phyloP scores from a whole-genome alignment of 1,140 invertebrate genomes.

The Eubasilissa regina region DNA sequence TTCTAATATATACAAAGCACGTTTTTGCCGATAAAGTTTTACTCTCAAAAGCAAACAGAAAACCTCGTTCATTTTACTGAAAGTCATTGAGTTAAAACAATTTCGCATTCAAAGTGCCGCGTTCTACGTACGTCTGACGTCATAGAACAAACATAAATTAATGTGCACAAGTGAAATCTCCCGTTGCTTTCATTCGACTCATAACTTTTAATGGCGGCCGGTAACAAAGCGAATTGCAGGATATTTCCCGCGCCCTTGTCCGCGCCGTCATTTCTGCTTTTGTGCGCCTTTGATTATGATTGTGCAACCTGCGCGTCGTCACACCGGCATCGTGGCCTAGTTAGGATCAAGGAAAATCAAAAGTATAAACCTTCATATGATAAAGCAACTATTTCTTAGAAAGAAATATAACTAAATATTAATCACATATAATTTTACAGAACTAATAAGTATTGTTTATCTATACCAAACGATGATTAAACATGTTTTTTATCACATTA shows the following conservation, averaged over 20 bases:
- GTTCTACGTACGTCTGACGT: constrained; percentile 9
- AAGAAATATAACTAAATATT: too few relatives aligned
- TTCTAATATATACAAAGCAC: neutral
- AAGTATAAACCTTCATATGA: too few relatives aligned
- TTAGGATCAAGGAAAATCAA: neutral
- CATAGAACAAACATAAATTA: constrained; percentile 3
- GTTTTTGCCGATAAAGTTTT: neutral
- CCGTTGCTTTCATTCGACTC: constrained; percentile 6
- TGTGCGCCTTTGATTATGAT: constrained; percentile 3
- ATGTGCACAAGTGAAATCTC: constrained; percentile 10
- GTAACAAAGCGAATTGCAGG: constrained; percentile 17
- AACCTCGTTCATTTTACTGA: constrained; percentile 9
- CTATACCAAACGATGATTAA: too few relatives aligned
- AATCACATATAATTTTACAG: too few relatives aligned
- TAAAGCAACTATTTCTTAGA: too few relatives aligned
- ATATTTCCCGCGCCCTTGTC: constrained; percentile 18
- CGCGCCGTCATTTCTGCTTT: neutral
- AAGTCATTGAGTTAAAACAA: constrained; percentile 12
- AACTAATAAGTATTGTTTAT: too few relatives aligned
- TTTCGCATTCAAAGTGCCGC: constrained; percentile 1
- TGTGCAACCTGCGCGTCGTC: neutral
- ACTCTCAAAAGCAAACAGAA: constrained; percentile 5
- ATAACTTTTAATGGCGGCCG: constrained; percentile 24
- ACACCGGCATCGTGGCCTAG: neutral
- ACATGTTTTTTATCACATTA: too few relatives aligned